Evolutionary conservation across 2,888 invertebrate species (phyloP), one percentile per base, ranked within the genome.

Genomic region (Neria commutata): DNA sequence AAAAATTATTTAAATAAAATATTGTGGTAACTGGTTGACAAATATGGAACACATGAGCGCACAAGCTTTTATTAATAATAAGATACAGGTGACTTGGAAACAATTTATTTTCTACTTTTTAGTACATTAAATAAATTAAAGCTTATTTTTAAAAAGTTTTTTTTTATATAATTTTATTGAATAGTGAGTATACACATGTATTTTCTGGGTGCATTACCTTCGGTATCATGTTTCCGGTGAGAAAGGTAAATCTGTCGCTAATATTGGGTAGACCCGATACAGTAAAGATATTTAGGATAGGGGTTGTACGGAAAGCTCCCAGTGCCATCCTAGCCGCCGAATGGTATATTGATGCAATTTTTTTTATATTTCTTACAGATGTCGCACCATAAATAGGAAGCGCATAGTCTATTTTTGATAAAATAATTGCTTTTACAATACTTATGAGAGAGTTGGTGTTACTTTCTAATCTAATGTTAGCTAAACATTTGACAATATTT

Each of bases 271-370:
- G 29, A 14, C 49, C 55, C 3, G 40, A 33, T 42, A 49, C 55
- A 1, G 55, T 29, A n/a, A 49, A 29, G 34, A 54, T 45, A n/a
- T 45, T 46, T 3, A 29, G 24, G 3, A 40, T 37, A 8, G 52
- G 52, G 4, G 52, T 45, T 29, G 54, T 33, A 3, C 54, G 46
- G 14, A 47, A 54, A 24, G 46, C 54, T 6, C n/a, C n/a, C n/a
- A n/a, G 29, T 29, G 29, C 29, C 29, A 29, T 8, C 11, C 29
- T 29, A 11, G 29, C 29, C 6, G 29, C 29, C 6, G 29, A n/a
- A 16, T 45, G n/a, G n/a, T n/a, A n/a, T n/a, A n/a, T n/a, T 5
- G 56, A 26, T 33, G 45, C 33, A 2, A 56, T 45, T 46, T 56
- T 50, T 4, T 48, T 21, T 5, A 51, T 21, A 11, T 56, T 42